phyloP scores from a whole-genome alignment of 2,797 vertebrate species.

The Argentina silus region DNA sequence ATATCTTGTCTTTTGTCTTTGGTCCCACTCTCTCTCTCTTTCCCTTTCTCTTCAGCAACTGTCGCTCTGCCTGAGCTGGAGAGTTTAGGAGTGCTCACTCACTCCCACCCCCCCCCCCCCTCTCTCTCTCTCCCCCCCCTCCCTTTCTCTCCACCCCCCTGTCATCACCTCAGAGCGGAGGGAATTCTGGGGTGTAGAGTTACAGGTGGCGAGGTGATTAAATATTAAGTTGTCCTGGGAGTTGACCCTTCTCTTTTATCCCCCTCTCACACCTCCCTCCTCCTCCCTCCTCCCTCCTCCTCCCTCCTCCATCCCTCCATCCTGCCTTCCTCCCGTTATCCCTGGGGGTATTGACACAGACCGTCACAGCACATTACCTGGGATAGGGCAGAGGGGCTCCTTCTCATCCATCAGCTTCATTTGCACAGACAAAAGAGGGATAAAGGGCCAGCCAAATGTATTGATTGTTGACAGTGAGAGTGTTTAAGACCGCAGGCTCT shows the following conservation, averaged over 20 bases:
- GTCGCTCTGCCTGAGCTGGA: slow-evolving; percentile 45
- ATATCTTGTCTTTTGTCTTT: neutral
- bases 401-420: slow-evolving; percentile 70
- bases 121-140: neutral
- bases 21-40: slow-evolving; percentile 3
- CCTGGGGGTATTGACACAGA: slow-evolving; percentile 50
- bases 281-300: slow-evolving; percentile 16
- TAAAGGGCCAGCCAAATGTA: slow-evolving; percentile 45
- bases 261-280: slow-evolving; percentile 36
- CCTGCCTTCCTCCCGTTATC: neutral
- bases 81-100: slow-evolving; percentile 3
- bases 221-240: slow-evolving; percentile 76
- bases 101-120: neutral
- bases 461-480: slow-evolving; percentile 57
- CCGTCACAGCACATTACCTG: slow-evolving; percentile 54
- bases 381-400: slow-evolving; percentile 36
- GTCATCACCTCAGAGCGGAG: slow-evolving; percentile 31
- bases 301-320: neutral
- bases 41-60: slow-evolving; percentile 34
- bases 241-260: slow-evolving; percentile 58
- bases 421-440: slow-evolving; percentile 54
- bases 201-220: slow-evolving; percentile 69
- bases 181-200: slow-evolving; percentile 66
- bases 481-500: slow-evolving; percentile 42
- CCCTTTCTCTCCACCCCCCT: neutral